Evolutionary conservation across 2,888 invertebrate species (phyloP).

Genomic region (Hemistola chrysoprasaria): DNA sequence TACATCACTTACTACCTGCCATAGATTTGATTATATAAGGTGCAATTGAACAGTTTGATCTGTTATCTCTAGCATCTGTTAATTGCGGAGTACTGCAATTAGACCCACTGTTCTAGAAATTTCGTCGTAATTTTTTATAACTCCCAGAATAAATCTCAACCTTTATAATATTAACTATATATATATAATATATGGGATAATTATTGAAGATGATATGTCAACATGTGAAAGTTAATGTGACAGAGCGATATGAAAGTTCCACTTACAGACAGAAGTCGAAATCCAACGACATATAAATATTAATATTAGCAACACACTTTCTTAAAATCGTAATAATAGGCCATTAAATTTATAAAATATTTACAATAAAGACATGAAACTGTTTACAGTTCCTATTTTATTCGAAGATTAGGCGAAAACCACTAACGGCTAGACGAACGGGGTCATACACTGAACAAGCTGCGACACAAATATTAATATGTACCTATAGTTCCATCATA

Average conservation of each 20-base stretch:
- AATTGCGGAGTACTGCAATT: too few species aligned
- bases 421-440: constrained; percentile 67
- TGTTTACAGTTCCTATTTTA: constrained; percentile 71
- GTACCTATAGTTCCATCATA: too few species aligned
- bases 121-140: too few species aligned
- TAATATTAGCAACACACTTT: constrained; percentile 70
- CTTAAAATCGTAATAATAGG: constrained; percentile 72
- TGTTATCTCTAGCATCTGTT: too few species aligned
- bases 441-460: constrained; percentile 29
- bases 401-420: constrained; percentile 76
- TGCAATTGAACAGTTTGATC: too few species aligned
- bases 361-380: constrained; percentile 75
- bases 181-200: too few species aligned
- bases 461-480: constrained; percentile 22
- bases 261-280: constrained; percentile 54
- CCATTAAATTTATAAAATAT: constrained; percentile 77
- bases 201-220: constrained; percentile 38
- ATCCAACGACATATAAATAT: constrained; percentile 62
- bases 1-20: too few species aligned
- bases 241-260: constrained; percentile 21
- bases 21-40: too few species aligned
- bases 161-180: too few species aligned
- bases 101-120: too few species aligned
- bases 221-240: constrained; percentile 41
- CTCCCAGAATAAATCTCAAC: too few species aligned